Conservation (phyloP, 2,113 vertebrate species). For the Campylomormyrus numenius region DNA sequence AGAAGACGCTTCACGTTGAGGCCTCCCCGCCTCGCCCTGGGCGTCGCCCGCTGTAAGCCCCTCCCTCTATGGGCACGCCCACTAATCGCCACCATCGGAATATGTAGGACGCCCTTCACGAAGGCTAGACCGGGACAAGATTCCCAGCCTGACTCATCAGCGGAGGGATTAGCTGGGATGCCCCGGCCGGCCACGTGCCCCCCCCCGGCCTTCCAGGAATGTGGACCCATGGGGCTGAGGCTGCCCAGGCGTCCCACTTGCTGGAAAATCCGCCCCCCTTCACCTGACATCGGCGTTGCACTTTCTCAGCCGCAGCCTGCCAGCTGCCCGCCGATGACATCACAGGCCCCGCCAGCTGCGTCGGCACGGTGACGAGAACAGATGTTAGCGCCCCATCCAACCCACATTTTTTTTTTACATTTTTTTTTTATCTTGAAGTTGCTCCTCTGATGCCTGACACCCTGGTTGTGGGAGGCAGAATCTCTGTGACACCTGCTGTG, state of each 20-base stretch:
- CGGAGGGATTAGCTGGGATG: neutral
- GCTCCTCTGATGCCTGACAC: conserved; percentile 11
- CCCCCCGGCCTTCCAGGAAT: neutral
- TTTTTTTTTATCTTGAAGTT: conserved; percentile 11
- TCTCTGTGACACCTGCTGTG: conserved; percentile 42
- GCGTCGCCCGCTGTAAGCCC: neutral
- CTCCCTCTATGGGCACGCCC: neutral
- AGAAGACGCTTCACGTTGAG: conserved; percentile 7
- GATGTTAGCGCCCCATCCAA: conserved; percentile 37
- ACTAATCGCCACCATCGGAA: neutral
- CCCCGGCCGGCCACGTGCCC: neutral
- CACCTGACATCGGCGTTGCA: conserved; percentile 1
- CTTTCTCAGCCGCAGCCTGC: conserved; percentile 20
- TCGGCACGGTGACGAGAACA: conserved; percentile 36
- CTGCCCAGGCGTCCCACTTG: neutral
- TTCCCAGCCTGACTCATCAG: neutral
- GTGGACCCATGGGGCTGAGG: neutral
- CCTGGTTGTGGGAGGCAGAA: conserved; percentile 21
- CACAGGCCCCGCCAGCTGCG: conserved; percentile 41
- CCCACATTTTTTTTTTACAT: neutral
- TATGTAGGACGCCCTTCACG: neutral
- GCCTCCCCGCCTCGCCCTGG: neutral
- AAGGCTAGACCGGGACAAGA: neutral
- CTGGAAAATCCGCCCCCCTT: neutral
- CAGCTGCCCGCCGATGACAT: conserved; percentile 46